Evolutionary conservation across 1,140 invertebrate genomes (phyloP).

Genomic region (Zaprionus inermis): DNA sequence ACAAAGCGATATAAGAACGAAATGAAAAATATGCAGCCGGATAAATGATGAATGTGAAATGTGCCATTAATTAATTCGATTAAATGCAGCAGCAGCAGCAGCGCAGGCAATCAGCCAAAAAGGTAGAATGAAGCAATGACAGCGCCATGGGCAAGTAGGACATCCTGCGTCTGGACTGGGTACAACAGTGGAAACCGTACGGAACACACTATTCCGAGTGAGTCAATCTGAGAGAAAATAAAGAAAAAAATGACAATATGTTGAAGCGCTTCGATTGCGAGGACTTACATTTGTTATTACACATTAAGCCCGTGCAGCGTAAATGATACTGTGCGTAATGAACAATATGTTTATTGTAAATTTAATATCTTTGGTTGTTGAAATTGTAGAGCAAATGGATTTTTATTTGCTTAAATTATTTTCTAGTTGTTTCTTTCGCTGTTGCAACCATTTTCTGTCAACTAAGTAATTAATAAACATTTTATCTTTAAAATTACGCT

Average conservation of each 20-base stretch:
- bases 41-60: conserved; percentile 79
- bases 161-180: background rate
- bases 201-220: conserved; percentile 30
- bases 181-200: background rate
- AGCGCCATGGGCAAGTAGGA: background rate
- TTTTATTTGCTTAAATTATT: background rate
- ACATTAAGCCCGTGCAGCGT: background rate
- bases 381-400: background rate
- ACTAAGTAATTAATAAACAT: too few relatives aligned
- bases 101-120: conserved; percentile 73
- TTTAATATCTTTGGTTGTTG: background rate
- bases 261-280: conserved; percentile 1
- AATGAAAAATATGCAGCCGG: conserved; percentile 66
- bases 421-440: too few relatives aligned
- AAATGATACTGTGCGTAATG: background rate
- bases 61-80: conserved; percentile 81
- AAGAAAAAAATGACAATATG: background rate
- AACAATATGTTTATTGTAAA: background rate
- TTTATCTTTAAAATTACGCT: too few relatives aligned
- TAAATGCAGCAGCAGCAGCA: conserved; percentile 58
- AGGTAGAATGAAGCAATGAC: conserved; percentile 18
- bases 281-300: conserved; percentile 10
- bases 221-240: conserved; percentile 31
- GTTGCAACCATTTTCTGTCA: background rate
- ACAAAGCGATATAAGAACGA: conserved; percentile 55